Evolutionary conservation across 2,888 invertebrate species (phyloP).

Genomic region (Nemapogon koenigi): DNA sequence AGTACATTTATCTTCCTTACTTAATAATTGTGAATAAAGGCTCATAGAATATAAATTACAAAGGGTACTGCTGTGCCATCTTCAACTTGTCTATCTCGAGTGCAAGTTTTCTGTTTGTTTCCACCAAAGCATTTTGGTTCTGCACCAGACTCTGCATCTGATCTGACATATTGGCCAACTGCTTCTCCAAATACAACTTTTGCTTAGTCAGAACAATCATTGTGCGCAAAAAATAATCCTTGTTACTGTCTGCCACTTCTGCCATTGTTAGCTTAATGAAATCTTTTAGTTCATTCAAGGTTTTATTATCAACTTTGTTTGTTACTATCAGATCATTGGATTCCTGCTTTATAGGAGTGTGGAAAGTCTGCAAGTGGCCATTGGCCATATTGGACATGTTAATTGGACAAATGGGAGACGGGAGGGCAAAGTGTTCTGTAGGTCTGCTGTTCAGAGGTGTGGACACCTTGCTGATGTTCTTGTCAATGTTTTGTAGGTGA

Average conservation of each 20-base stretch:
- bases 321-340: not conserved
- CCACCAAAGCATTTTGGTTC: conserved; percentile 46
- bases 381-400: not conserved
- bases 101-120: conserved; percentile 53
- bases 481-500: conserved; percentile 35
- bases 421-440: conserved; percentile 32
- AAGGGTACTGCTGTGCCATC: conserved; percentile 14
- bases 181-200: conserved; percentile 50
- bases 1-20: too few relatives aligned
- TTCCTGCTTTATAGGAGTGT: not conserved
- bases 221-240: conserved; percentile 49
- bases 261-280: conserved; percentile 40
- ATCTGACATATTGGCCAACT: conserved; percentile 34
- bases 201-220: conserved; percentile 58
- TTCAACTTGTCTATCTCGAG: conserved; percentile 55
- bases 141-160: conserved; percentile 38
- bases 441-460: conserved; percentile 37
- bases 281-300: conserved; percentile 46
- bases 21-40: too few relatives aligned
- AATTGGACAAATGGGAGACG: conserved; percentile 30
- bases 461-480: conserved; percentile 45
- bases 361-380: not conserved
- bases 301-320: conserved; percentile 24
- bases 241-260: conserved; percentile 47
- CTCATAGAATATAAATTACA: conserved; percentile 2